phyloP scores from a whole-genome alignment of 2,113 vertebrate genomes.

The Meles meles region DNA sequence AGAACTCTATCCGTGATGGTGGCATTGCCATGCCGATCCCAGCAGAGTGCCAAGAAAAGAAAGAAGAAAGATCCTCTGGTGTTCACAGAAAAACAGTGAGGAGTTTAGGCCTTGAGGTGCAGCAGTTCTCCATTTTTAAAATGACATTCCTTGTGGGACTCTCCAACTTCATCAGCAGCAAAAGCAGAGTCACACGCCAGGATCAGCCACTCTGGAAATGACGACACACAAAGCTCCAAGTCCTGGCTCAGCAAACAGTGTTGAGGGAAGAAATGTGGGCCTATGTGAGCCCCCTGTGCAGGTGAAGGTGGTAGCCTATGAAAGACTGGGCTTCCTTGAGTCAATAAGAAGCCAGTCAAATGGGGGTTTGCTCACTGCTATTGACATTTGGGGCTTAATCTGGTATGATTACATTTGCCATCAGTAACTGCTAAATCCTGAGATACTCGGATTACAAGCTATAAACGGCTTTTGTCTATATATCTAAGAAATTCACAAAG shows the following conservation, averaged over 20 bases:
- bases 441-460: constrained; percentile 32
- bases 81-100: background rate
- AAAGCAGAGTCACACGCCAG: background rate
- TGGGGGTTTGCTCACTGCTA: background rate
- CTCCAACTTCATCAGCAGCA: background rate
- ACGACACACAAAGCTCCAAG: background rate
- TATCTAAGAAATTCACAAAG: constrained; percentile 40
- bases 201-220: background rate
- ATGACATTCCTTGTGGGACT: background rate
- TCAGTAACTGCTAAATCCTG: constrained; percentile 49
- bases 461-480: constrained; percentile 46
- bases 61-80: background rate
- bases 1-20: background rate
- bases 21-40: background rate
- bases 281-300: background rate
- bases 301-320: background rate
- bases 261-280: background rate
- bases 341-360: constrained; percentile 32
- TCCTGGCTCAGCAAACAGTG: background rate
- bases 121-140: background rate
- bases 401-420: constrained; percentile 33
- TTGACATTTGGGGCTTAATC: constrained; percentile 33
- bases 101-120: background rate
- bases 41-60: background rate
- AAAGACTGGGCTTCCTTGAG: background rate